Percentiles rank a stretch among this genome's conserved stretches.
These are phyloP conservation scores for Xyliphius kryptos DNA, from an alignment of 2,113 vertebrate genomes.

Conservation along the genomic window DNA sequence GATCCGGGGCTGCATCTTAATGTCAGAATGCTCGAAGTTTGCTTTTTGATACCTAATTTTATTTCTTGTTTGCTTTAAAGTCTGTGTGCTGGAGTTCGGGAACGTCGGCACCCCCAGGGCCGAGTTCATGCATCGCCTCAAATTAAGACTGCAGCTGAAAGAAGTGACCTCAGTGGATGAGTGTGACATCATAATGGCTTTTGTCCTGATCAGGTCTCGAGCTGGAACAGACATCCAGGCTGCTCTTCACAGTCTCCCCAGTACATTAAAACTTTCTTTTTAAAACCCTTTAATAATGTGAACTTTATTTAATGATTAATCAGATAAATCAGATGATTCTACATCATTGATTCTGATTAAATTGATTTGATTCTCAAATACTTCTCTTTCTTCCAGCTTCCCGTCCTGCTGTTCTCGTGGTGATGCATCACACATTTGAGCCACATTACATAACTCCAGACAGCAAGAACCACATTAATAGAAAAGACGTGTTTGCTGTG, in stretches of 20 bases:
- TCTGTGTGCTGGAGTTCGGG: neutral
- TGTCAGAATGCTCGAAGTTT: no score
- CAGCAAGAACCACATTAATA: neutral
- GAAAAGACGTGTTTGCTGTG: constrained; percentile 4
- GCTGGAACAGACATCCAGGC: constrained; percentile 24
- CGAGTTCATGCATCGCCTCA: neutral
- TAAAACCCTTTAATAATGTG: no score
- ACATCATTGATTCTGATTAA: no score
- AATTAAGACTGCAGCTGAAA: neutral
- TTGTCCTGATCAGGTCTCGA: constrained; percentile 8
- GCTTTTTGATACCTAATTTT: no score
- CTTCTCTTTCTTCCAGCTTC: neutral
- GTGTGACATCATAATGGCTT: constrained; percentile 2
- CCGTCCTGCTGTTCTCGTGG: neutral
- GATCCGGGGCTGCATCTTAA: no score
- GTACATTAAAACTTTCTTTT: constrained; percentile 3
- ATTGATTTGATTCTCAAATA: neutral
- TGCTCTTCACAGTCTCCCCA: constrained; percentile 8
- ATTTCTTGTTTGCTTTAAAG: no score
- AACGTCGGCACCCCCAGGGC: neutral
- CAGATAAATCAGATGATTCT: no score
- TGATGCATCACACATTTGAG: constrained; percentile 8
- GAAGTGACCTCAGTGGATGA: neutral
- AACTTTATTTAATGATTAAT: no score
- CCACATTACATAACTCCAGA: neutral